Evolutionary conservation across 2,888 invertebrate species (phyloP).

Genomic region (Xanthia icteritia): DNA sequence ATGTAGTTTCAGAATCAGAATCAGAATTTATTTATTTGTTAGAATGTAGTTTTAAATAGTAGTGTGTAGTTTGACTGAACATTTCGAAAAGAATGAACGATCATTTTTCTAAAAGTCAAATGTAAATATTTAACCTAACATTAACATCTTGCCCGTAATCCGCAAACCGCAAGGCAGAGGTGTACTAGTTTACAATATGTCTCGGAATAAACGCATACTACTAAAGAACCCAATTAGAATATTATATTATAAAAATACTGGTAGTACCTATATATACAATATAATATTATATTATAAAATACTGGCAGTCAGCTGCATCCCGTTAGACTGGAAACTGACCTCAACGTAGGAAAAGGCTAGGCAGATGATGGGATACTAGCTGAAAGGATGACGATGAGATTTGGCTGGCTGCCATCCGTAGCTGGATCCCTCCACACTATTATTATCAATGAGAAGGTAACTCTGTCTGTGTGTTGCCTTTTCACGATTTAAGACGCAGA

Average conservation of each 20-base stretch:
- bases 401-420: background rate
- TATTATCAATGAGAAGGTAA: background rate
- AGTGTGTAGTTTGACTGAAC: background rate
- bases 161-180: too few species aligned
- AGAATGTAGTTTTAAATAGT: background rate
- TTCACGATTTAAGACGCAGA: background rate
- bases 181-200: too few species aligned
- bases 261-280: too few species aligned
- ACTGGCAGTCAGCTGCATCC: background rate
- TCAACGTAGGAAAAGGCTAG: background rate
- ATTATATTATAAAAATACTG: too few species aligned
- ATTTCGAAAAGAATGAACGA: background rate
- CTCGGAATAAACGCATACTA: too few species aligned
- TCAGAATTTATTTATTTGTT: background rate
- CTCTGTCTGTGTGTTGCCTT: background rate
- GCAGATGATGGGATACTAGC: background rate
- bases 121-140: too few species aligned
- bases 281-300: too few species aligned
- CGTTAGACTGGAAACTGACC: background rate
- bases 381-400: background rate
- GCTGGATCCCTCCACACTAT: background rate
- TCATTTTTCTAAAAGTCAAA: too few species aligned
- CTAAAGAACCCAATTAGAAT: too few species aligned
- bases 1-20: background rate
- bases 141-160: too few species aligned